Evolutionary conservation across 53 echinoderm and acorn worm species (phyloP).

Genomic region (Pentamera pediparva): DNA sequence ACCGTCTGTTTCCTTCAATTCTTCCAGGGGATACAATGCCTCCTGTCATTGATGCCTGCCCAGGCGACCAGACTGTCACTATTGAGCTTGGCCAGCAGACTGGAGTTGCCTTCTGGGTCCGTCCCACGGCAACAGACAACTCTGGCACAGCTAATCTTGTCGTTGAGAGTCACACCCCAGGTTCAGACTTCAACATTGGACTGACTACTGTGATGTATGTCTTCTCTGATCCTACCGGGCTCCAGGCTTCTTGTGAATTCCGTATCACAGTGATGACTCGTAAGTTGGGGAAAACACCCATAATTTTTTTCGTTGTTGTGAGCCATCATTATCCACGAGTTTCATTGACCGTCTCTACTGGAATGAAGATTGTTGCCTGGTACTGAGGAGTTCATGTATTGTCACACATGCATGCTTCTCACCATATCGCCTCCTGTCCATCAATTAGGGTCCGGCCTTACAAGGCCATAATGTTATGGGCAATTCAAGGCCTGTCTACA

Average conservation of each 20-base stretch:
- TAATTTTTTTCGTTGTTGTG: no score
- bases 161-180: not conserved
- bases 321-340: no score
- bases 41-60: not conserved
- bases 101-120: conserved; percentile 1
- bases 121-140: conserved; percentile 53
- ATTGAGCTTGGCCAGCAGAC: conserved; percentile 13
- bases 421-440: no score
- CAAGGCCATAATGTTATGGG: no score
- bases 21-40: not conserved
- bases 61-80: not conserved
- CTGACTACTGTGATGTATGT: conserved; percentile 32
- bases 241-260: conserved; percentile 38
- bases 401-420: no score
- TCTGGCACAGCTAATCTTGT: conserved; percentile 4
- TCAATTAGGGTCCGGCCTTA: no score
- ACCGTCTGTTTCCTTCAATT: no score
- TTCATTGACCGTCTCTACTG: no score
- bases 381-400: no score
- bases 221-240: conserved; percentile 40
- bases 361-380: no score
- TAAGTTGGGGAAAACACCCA: no score
- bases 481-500: no score
- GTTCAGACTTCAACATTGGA: not conserved
- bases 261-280: conserved; percentile 48